These are phyloP conservation scores for Halictus ligatus DNA, from an alignment of 2,888 invertebrate genomes.

Conservation along the genomic window DNA sequence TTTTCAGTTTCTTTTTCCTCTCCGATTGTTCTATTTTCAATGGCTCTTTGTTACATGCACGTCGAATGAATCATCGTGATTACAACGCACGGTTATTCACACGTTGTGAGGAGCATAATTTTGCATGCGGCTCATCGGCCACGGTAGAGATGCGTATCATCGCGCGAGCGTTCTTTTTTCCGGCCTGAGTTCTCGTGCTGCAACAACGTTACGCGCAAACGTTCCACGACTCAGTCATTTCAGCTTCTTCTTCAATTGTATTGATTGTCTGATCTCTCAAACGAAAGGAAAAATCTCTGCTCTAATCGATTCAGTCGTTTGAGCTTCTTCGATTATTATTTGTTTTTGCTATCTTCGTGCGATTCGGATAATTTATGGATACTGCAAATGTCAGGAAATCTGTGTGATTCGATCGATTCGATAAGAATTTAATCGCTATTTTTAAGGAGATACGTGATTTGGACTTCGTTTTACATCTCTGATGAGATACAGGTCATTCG, in stretches of 20 bases:
- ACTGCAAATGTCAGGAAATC: too few species aligned
- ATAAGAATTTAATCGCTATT: too few species aligned
- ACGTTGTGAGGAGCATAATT: not conserved
- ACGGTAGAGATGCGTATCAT: not conserved
- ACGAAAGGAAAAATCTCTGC: too few species aligned
- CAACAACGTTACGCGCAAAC: not conserved
- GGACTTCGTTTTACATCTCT: too few species aligned
- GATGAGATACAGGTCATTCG: too few species aligned
- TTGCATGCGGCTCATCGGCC: not conserved
- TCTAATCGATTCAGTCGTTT: too few species aligned
- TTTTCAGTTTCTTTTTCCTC: not conserved
- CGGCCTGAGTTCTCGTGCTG: not conserved
- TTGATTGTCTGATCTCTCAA: not conserved
- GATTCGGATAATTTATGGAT: too few species aligned
- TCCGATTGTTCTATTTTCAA: conserved; percentile 16
- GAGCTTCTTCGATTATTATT: too few species aligned
- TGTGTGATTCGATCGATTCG: too few species aligned
- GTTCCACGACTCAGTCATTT: not conserved
- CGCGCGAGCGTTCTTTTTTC: not conserved
- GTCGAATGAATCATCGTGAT: conserved; percentile 16
- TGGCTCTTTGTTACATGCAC: conserved; percentile 7
- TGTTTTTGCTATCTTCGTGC: not conserved
- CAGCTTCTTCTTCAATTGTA: not conserved
- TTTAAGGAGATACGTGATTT: too few species aligned
- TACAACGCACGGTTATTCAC: conserved; percentile 11